Percentiles rank a stretch among this genome's conserved stretches.
Evolutionary conservation across 30 jellyfish, hydroid and myxozoan species (phyloP).

Genomic region (Sanderia malayensis): DNA sequence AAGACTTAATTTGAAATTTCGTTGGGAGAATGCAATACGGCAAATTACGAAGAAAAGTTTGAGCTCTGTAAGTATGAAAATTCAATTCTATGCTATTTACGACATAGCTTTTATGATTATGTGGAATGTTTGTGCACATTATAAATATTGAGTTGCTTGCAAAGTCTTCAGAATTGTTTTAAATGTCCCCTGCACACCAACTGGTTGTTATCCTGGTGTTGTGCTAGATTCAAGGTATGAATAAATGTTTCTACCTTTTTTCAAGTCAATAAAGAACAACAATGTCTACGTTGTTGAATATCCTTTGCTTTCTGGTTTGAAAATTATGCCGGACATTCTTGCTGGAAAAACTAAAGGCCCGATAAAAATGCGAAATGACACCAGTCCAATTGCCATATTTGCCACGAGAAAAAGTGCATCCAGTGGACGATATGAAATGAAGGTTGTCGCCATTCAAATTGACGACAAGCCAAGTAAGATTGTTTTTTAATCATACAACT

Average conservation of each 20-base stretch:
- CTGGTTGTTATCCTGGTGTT: too few relatives aligned
- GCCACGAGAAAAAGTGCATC: neutral
- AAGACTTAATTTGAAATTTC: conserved; percentile 32
- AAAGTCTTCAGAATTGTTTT: too few relatives aligned
- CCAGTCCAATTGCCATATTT: conserved; percentile 4
- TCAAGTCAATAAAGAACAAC: neutral
- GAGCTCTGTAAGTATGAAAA: too few relatives aligned
- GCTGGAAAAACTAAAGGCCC: neutral
- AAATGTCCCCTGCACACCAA: too few relatives aligned
- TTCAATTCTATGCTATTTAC: too few relatives aligned
- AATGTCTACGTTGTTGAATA: conserved; percentile 9
- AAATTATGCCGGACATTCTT: conserved; percentile 4
- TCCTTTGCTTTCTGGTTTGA: conserved; percentile 9
- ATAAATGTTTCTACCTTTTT: too few relatives aligned
- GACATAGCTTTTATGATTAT: too few relatives aligned
- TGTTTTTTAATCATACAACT: too few relatives aligned
- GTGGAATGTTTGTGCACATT: too few relatives aligned
- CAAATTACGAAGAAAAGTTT: conserved; percentile 17
- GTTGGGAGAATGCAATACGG: conserved; percentile 52
- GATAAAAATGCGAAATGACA: neutral
- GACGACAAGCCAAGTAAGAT: conserved; percentile 4
- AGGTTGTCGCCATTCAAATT: conserved; percentile 18
- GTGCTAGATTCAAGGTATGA: too few relatives aligned
- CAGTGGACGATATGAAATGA: neutral
- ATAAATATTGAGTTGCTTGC: too few relatives aligned